phyloP scores from a whole-genome alignment of 1,140 invertebrate genomes.

The Drosophila gunungcola region DNA sequence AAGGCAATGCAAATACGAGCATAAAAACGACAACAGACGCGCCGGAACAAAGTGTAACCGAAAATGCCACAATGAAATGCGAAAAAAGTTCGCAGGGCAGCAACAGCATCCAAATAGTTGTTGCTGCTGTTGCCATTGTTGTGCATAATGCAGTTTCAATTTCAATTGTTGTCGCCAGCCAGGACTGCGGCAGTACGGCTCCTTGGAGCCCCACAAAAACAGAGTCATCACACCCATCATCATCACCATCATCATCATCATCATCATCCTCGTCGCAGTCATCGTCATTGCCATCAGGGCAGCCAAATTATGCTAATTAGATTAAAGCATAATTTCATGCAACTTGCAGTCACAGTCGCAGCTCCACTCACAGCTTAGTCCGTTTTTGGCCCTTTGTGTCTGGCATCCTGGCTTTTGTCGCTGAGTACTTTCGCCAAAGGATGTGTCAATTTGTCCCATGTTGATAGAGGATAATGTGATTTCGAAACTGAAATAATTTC shows the following conservation, averaged over 20 bases:
- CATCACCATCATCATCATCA: constrained; percentile 30
- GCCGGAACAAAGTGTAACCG: constrained; percentile 76
- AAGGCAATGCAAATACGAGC: constrained; percentile 78
- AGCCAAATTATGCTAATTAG: constrained; percentile 83
- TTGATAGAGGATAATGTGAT: constrained; percentile 41
- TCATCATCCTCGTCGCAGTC: constrained; percentile 13
- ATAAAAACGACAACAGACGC: constrained; percentile 73
- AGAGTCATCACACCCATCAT: constrained; percentile 25
- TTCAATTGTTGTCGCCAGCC: constrained; percentile 75
- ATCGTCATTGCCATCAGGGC: constrained; percentile 51
- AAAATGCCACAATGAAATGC: constrained; percentile 80
- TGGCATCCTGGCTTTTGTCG: constrained; percentile 39
- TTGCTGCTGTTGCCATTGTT: constrained; percentile 47
- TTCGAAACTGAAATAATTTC: constrained; percentile 21
- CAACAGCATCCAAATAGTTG: constrained; percentile 40
- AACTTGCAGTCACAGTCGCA: constrained; percentile 69
- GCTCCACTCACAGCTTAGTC: constrained; percentile 19
- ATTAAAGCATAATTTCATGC: constrained; percentile 83
- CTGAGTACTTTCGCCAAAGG: constrained; percentile 50
- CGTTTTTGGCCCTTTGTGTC: constrained; percentile 31
- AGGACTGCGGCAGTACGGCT: constrained; percentile 51
- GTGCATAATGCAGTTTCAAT: constrained; percentile 82
- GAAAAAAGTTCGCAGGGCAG: constrained; percentile 44
- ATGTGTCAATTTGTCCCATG: constrained; percentile 67
- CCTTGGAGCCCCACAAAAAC: constrained; percentile 42